Base-by-base conservation (phyloP, 2,797 vertebrate species). In the Cygnus olor region DNA sequence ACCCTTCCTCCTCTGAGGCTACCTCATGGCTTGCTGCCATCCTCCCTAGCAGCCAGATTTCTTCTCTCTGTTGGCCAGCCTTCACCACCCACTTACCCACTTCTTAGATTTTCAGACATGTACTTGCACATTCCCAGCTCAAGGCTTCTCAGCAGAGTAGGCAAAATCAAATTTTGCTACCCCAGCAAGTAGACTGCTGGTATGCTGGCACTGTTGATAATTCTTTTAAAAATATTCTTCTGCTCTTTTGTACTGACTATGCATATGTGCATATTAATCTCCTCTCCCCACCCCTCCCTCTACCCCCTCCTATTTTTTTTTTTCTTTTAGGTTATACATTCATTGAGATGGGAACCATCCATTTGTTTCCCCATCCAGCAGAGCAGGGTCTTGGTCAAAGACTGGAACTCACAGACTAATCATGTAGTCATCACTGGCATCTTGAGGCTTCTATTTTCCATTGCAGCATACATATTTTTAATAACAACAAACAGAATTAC, bases 61-160 rank as follows among this genome's bases (percentile, higher is more conserved):
- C 4, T 47, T 90, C 20, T 66, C 54, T 82, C 17, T 74, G 25
- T 74, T 45, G 76, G 57, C 30, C 73, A 88, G 38, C 19, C 85
- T 91, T 90, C 86, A 93, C 88, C 83, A 88, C 80, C 85, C 70
- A 93, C 80, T 91, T 95, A 90, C 80, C 83, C 70, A 93, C 80
- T 91, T 61, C 80, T 91, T 61, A 66, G 63, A 63, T 80, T 90
- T 96, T 86, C 70, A 85, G 80, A 56, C 85, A 90, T 84, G 94
- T 94, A 53, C 51, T 91, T 93, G 60, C 90, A 88, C 56, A 95
- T 93, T 96, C 83, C 47, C 80, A 86, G 58, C 73, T 91, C 63
- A 79, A 70, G 34, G 19, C 71, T 96, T 96, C 88, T 70, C 83
- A 94, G 83, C 77, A 95, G 83, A 94, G 89, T 93, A 88, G 85